Conservation (phyloP, 2,113 vertebrate species). For the Takifugu flavidus region DNA sequence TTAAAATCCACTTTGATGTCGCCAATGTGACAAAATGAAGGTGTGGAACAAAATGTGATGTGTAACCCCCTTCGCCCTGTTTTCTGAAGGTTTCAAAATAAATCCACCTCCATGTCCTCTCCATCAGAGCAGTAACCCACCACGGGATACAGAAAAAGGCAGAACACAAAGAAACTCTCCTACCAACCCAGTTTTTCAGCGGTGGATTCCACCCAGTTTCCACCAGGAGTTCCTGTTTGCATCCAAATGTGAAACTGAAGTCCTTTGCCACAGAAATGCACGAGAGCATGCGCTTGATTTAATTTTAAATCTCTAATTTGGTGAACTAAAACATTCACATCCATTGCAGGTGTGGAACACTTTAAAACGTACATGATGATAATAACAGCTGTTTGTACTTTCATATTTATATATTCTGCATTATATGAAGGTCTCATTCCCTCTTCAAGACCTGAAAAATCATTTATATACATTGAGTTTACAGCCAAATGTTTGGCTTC, state of each 20-base stretch:
- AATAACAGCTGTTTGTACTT: neutral
- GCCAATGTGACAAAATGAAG: neutral
- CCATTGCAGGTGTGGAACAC: slow-evolving; percentile 18
- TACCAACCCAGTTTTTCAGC: neutral
- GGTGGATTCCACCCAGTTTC: no score
- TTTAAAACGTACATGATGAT: slow-evolving; percentile 52
- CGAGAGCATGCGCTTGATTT: slow-evolving; percentile 41
- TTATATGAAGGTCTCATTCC: slow-evolving; percentile 23
- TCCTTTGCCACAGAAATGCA: slow-evolving; percentile 27
- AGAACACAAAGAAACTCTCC: slow-evolving; percentile 2
- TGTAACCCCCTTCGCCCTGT: no score
- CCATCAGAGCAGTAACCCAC: slow-evolving; percentile 3
- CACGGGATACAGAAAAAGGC: slow-evolving; percentile 4
- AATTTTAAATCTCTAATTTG: slow-evolving; percentile 28
- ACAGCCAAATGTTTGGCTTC: slow-evolving; percentile 42
- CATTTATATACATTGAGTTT: slow-evolving; percentile 70
- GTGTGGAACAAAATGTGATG: no score
- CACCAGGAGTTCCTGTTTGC: no score
- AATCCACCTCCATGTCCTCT: slow-evolving; percentile 5
- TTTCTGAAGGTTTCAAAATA: slow-evolving; percentile 8
- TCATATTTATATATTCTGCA: neutral
- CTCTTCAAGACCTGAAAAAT: slow-evolving; percentile 49
- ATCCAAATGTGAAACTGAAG: slow-evolving; percentile 6
- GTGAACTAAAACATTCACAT: slow-evolving; percentile 47
- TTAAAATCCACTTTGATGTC: slow-evolving; percentile 31